A percentile compares a stretch with the other conserved stretches of the same genome.
These are phyloP conservation scores for Trachelus troglodyta DNA, from an alignment of 2,888 invertebrate species.

Conservation along the genomic window DNA sequence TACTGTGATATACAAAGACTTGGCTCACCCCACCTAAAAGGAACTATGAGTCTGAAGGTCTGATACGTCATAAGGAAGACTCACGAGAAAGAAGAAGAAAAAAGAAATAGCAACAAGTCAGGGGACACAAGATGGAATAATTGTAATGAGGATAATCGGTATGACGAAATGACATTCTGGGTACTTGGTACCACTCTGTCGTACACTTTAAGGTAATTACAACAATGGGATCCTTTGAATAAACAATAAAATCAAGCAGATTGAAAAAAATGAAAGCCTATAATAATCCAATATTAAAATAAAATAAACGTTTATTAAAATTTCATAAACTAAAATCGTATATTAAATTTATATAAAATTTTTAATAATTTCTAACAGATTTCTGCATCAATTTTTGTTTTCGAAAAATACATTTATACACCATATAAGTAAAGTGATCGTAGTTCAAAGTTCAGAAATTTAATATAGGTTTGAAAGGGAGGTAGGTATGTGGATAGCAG, in stretches of 20 bases:
- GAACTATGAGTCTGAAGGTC: background rate
- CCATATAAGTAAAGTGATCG: too few relatives aligned
- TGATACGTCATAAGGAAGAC: background rate
- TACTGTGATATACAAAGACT: conserved; percentile 18
- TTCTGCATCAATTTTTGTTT: too few relatives aligned
- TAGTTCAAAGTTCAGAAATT: too few relatives aligned
- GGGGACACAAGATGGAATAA: background rate
- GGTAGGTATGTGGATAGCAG: too few relatives aligned
- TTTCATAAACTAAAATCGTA: background rate
- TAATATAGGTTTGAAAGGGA: too few relatives aligned
- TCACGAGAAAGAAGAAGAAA: background rate
- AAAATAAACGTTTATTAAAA: too few relatives aligned
- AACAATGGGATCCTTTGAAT: background rate
- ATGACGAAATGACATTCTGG: background rate
- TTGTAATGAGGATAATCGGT: background rate
- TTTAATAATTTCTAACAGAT: too few relatives aligned
- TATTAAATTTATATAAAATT: background rate
- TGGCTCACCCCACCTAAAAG: background rate
- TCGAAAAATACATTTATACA: too few relatives aligned
- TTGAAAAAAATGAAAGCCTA: background rate
- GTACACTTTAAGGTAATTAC: background rate
- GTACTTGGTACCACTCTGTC: background rate
- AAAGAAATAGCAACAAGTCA: background rate
- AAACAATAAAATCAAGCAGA: background rate
- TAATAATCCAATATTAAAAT: background rate